Conservation (phyloP, 2,888 invertebrate genomes). For the Metalampra italica region DNA sequence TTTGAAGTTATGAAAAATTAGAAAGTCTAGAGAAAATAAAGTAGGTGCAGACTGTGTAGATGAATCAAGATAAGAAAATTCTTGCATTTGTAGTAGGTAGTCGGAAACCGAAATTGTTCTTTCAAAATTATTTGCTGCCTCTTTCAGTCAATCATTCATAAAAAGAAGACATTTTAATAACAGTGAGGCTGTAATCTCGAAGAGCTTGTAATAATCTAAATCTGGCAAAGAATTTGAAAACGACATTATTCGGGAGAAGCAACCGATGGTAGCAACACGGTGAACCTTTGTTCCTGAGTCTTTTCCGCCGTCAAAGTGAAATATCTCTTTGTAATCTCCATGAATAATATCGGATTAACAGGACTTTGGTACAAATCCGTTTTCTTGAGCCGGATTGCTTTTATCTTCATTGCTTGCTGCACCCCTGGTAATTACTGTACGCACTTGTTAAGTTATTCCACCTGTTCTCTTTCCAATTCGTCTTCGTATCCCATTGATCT, state of each 20-base stretch:
- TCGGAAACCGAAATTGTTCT: too few relatives aligned
- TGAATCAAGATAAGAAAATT: too few relatives aligned
- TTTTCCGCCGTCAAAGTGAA: constrained; percentile 52
- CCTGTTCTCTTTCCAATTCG: too few relatives aligned
- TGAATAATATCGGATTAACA: constrained; percentile 64
- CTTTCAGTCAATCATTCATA: too few relatives aligned
- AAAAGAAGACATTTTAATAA: not conserved
- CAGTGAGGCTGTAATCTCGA: too few relatives aligned
- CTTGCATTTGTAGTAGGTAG: too few relatives aligned
- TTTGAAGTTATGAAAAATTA: too few relatives aligned
- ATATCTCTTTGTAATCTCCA: constrained; percentile 60
- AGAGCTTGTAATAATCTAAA: not conserved
- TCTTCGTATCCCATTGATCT: too few relatives aligned
- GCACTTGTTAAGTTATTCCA: constrained; percentile 22
- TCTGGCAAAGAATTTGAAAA: constrained; percentile 1
- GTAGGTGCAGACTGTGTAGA: too few relatives aligned
- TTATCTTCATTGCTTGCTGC: constrained; percentile 40
- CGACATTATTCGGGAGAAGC: not conserved
- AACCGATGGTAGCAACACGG: constrained; percentile 1
- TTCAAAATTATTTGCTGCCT: too few relatives aligned
- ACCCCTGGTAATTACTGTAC: constrained; percentile 16
- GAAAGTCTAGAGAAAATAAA: too few relatives aligned
- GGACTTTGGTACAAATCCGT: constrained; percentile 50
- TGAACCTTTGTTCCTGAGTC: constrained; percentile 2
- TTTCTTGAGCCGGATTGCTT: constrained; percentile 47